phyloP scores from a whole-genome alignment of 2,888 invertebrate genomes.

The Encarsia formosa region DNA sequence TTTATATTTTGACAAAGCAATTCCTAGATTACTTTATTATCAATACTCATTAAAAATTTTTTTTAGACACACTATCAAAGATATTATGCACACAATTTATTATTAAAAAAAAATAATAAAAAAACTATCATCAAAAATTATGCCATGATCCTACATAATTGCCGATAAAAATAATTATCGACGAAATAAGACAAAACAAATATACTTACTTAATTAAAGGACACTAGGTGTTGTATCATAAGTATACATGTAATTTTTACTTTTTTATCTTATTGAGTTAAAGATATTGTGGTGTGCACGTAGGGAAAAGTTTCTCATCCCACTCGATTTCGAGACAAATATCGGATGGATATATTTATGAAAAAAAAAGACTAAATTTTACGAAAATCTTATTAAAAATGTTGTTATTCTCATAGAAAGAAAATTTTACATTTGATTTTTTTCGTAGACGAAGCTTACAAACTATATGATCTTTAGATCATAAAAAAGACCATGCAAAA shows the following conservation, averaged over 20 bases:
- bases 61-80: conserved; percentile 25
- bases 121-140: no score
- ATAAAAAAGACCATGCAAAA: conserved; percentile 42
- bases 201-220: conserved; percentile 25
- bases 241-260: conserved; percentile 1
- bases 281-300: conserved; percentile 20
- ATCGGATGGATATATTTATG: conserved; percentile 18
- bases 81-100: conserved; percentile 29
- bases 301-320: conserved; percentile 2
- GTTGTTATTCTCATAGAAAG: conserved; percentile 31
- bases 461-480: conserved; percentile 34
- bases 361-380: conserved; percentile 19
- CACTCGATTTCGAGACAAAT: conserved; percentile 20
- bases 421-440: conserved; percentile 42
- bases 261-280: conserved; percentile 14
- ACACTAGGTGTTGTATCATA: conserved; percentile 18
- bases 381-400: conserved; percentile 15
- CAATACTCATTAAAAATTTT: neutral
- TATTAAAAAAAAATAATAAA: no score
- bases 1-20: conserved; percentile 12
- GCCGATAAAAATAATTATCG: no score
- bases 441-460: conserved; percentile 40
- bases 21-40: conserved; percentile 22
- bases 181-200: conserved; percentile 24
- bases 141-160: no score